Evolutionary conservation across 1,140 invertebrate genomes (phyloP).

Genomic region (Eurosta solidaginis): DNA sequence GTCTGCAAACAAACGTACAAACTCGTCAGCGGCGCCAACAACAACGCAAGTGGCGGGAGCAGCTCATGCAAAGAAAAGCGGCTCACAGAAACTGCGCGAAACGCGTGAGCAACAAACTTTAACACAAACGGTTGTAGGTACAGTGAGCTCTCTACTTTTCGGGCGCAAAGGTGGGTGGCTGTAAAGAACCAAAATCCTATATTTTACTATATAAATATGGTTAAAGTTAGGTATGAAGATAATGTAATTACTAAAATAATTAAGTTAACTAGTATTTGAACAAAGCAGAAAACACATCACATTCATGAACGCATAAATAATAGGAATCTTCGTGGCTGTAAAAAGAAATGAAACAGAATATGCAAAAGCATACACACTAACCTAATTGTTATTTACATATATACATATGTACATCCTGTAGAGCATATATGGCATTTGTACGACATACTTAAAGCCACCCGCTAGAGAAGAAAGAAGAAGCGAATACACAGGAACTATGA

Average conservation of each 20-base stretch:
- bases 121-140: conserved; percentile 66
- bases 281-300: not conserved
- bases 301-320: not conserved
- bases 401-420: too few relatives aligned
- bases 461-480: too few relatives aligned
- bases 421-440: not conserved
- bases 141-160: conserved; percentile 79
- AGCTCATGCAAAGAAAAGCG: conserved; percentile 29
- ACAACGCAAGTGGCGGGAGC: not conserved
- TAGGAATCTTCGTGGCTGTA: not conserved
- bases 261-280: not conserved
- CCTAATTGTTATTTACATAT: not conserved
- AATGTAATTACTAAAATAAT: conserved; percentile 9
- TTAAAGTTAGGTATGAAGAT: conserved; percentile 11
- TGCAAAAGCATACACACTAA: not conserved
- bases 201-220: conserved; percentile 7
- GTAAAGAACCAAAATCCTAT: conserved; percentile 58
- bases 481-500: too few relatives aligned
- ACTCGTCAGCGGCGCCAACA: not conserved
- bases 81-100: not conserved
- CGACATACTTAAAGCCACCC: not conserved
- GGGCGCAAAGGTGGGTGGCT: conserved; percentile 81
- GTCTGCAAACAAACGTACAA: not conserved
- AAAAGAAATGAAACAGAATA: not conserved
- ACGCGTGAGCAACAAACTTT: conserved; percentile 63